A percentile compares a stretch with the other conserved stretches of the same genome.
Evolutionary conservation across 2,113 vertebrate genomes (phyloP).

Genomic region (Alces alces): DNA sequence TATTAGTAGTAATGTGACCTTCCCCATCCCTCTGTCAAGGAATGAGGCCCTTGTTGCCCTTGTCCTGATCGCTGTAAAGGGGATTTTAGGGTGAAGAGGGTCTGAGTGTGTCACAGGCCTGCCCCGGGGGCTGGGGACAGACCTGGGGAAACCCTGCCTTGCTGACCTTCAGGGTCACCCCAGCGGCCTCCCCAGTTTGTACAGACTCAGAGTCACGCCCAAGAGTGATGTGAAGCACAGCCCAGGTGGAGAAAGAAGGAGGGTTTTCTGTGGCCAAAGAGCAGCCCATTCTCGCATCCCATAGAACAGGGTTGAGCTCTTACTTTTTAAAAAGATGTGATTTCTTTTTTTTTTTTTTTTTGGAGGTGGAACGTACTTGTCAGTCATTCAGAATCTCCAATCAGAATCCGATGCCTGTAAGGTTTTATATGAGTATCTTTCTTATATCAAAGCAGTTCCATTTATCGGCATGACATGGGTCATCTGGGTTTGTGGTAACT

Average conservation of each 20-base stretch:
- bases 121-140: not conserved
- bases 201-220: not conserved
- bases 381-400: not conserved
- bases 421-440: not conserved
- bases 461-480: fast-evolving
- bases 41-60: not conserved
- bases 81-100: not conserved
- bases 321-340: not conserved
- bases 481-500: not conserved
- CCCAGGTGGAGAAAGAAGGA: not conserved
- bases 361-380: not conserved
- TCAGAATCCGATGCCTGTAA: not conserved
- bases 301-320: not conserved
- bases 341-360: not conserved
- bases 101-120: not conserved
- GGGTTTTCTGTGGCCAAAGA: not conserved
- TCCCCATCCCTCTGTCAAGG: not conserved
- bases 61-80: not conserved
- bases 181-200: fast-evolving
- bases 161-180: not conserved
- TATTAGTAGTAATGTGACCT: not conserved
- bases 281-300: not conserved
- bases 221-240: not conserved
- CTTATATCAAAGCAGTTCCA: fast-evolving
- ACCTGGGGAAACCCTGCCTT: not conserved